Conservation (phyloP, 2,113 vertebrate genomes). For the Emydura subglobosa region DNA sequence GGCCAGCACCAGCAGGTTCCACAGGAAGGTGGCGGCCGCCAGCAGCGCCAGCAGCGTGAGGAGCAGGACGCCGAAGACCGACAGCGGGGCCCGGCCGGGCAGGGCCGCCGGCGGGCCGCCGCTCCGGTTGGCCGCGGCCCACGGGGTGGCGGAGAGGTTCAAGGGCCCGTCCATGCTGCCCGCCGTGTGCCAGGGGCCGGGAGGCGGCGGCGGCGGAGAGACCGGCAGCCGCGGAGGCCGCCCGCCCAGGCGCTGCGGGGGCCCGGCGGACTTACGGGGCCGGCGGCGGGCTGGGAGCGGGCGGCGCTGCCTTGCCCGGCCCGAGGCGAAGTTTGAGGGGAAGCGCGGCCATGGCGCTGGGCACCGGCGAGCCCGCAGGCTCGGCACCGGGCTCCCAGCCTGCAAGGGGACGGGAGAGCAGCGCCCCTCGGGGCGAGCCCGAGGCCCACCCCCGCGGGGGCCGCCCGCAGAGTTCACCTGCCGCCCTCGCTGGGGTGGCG, state of each 20-base stretch:
- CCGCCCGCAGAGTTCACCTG: not conserved
- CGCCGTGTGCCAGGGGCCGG: not conserved
- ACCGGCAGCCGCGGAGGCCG: not conserved
- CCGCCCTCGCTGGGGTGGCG: too few relatives aligned
- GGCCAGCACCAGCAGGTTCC: conserved; percentile 94
- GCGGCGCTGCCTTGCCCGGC: not conserved
- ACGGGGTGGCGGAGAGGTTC: conserved; percentile 37
- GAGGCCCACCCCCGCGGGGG: not conserved
- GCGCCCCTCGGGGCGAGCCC: not conserved
- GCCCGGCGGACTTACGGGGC: too few relatives aligned
- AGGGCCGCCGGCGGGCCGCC: not conserved
- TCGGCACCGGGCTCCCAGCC: not conserved
- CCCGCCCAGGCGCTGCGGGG: not conserved
- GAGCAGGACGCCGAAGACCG: conserved; percentile 87
- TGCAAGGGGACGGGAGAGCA: not conserved
- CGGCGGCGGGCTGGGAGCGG: too few relatives aligned
- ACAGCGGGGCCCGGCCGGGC: conserved; percentile 71
- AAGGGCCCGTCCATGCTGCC: conserved; percentile 63
- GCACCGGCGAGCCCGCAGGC: not conserved
- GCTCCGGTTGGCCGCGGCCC: conserved; percentile 55
- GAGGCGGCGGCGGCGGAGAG: not conserved
- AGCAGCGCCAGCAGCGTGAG: conserved; percentile 90
- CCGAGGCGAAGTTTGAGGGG: not conserved
- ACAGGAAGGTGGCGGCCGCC: conserved; percentile 91
- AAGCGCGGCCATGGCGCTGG: not conserved